These are phyloP conservation scores for Dicyrtomina minuta DNA, from an alignment of 2,888 invertebrate species.

Conservation along the genomic window DNA sequence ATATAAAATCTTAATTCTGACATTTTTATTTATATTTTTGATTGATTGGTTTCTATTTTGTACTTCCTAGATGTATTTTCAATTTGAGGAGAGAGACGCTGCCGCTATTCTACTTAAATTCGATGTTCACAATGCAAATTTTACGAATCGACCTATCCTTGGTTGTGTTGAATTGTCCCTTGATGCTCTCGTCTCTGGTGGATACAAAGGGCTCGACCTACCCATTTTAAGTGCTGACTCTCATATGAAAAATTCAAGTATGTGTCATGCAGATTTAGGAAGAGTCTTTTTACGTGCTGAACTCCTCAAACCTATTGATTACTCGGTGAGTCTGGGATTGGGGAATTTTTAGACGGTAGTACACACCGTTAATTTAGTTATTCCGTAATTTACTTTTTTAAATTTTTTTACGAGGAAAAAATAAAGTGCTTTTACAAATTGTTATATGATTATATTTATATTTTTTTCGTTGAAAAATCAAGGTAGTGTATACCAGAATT, in stretches of 20 bases:
- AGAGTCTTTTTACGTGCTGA: constrained; percentile 36
- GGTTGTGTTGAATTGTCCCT: constrained; percentile 36
- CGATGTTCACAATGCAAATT: constrained; percentile 23
- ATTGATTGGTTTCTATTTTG: neutral
- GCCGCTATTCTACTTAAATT: constrained; percentile 35
- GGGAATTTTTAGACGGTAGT: too few species aligned
- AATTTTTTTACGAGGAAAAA: neutral
- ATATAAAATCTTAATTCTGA: neutral
- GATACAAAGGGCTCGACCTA: constrained; percentile 37
- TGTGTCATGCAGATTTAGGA: constrained; percentile 30
- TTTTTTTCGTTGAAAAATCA: too few species aligned
- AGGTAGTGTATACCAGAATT: too few species aligned
- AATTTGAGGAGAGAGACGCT: constrained; percentile 32
- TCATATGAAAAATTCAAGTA: constrained; percentile 5
- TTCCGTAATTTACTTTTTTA: too few species aligned
- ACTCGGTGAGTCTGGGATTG: constrained; percentile 16
- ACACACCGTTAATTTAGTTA: too few species aligned
- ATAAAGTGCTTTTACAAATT: neutral
- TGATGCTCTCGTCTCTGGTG: constrained; percentile 28
- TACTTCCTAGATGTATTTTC: constrained; percentile 24
- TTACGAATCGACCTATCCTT: constrained; percentile 6
- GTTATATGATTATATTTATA: neutral
- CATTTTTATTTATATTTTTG: neutral
- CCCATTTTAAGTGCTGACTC: constrained; percentile 25
- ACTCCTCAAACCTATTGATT: constrained; percentile 35